Evolutionary conservation across 2,113 vertebrate genomes (phyloP).

Genomic region (Ariopsis seemanni): DNA sequence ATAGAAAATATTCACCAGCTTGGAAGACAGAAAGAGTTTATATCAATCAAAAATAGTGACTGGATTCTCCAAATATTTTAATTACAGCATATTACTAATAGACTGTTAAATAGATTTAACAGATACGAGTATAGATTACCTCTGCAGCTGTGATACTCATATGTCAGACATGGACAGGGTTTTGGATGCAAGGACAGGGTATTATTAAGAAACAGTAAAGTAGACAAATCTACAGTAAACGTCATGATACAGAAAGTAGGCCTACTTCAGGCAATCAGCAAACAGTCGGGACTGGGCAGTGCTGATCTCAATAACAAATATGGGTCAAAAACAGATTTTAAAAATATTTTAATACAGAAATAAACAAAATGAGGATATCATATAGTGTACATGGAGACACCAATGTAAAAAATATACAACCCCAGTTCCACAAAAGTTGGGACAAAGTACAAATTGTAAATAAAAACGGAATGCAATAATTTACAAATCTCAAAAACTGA

Average conservation of each 20-base stretch:
- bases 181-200: not conserved
- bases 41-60: not conserved
- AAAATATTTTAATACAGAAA: not conserved
- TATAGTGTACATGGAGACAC: not conserved
- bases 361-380: not conserved
- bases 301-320: not conserved
- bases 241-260: not conserved
- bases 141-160: constrained; percentile 10
- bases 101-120: constrained; percentile 10
- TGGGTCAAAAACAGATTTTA: not conserved
- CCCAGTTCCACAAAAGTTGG: no score
- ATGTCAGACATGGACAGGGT: not conserved
- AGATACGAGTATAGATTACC: not conserved
- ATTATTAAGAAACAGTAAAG: not conserved
- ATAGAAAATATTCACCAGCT: not conserved
- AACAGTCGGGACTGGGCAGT: not conserved
- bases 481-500: no score
- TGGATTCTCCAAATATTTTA: not conserved
- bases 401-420: not conserved
- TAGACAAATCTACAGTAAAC: not conserved
- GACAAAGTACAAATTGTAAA: no score
- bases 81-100: constrained; percentile 1
- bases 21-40: not conserved
- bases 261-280: not conserved
- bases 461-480: no score